Conservation (phyloP, 2,113 vertebrate species). For the Cricetomys ansorgei region DNA sequence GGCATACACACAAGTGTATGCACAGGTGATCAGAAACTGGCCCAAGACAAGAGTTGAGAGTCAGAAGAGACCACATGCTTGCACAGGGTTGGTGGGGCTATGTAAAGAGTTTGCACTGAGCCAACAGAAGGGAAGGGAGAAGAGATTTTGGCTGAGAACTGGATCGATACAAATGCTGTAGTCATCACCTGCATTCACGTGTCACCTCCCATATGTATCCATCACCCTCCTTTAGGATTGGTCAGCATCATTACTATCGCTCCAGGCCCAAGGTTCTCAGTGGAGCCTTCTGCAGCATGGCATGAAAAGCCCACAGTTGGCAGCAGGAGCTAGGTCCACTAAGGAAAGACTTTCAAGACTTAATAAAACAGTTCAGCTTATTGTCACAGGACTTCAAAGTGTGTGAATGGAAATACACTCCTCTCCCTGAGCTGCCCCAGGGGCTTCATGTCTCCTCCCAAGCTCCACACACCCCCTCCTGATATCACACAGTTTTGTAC, state of each 20-base stretch:
- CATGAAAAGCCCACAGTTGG: not conserved
- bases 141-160: not conserved
- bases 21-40: not conserved
- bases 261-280: not conserved
- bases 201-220: not conserved
- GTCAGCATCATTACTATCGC: not conserved
- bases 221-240: not conserved
- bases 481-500: not conserved
- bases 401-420: not conserved
- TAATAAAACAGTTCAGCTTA: not conserved
- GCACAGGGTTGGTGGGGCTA: fast-evolving
- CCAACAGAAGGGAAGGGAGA: not conserved
- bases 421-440: not conserved
- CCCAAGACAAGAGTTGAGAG: not conserved
- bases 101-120: not conserved
- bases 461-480: fast-evolving
- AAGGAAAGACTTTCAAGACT: not conserved
- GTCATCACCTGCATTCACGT: fast-evolving
- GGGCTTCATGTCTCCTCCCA: fast-evolving
- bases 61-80: not conserved
- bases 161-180: not conserved
- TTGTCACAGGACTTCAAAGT: not conserved
- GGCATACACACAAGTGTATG: not conserved
- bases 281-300: not conserved
- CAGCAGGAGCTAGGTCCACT: not conserved